A percentile compares a stretch with the other conserved stretches of the same genome.
phyloP scores from a whole-genome alignment of 30 jellyfish, hydroid and myxozoan species.

The Aurelia coerulea region DNA sequence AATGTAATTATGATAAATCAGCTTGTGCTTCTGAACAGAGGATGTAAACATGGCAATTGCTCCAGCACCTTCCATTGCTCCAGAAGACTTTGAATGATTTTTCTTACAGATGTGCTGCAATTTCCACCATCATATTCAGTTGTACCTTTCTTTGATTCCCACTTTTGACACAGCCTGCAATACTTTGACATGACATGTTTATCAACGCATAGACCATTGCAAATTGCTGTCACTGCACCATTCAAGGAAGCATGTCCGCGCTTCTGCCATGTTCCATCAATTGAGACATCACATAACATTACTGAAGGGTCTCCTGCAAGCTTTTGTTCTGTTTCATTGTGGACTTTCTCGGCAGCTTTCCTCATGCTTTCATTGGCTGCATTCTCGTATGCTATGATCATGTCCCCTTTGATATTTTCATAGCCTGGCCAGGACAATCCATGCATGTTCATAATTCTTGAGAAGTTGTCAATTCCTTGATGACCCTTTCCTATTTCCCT shows the following conservation, averaged over 20 bases:
- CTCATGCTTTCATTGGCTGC: conserved; percentile 22
- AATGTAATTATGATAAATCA: conserved; percentile 17
- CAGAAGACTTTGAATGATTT: conserved; percentile 46
- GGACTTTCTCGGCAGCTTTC: conserved; percentile 34
- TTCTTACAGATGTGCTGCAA: conserved; percentile 37
- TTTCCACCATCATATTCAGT: conserved; percentile 8
- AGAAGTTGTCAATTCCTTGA: too few species aligned
- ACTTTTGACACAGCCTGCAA: too few species aligned
- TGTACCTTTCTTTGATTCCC: not conserved
- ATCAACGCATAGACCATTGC: too few species aligned
- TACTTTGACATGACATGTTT: too few species aligned
- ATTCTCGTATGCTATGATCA: not conserved
- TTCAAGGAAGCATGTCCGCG: too few species aligned
- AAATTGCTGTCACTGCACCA: conserved; percentile 35
- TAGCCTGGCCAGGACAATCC: too few species aligned
- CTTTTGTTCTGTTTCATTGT: conserved; percentile 16
- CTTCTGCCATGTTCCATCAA: too few species aligned
- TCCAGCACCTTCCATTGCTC: conserved; percentile 46
- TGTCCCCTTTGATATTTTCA: too few species aligned
- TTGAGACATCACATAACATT: too few species aligned
- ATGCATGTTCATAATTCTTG: too few species aligned
- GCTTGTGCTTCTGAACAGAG: conserved; percentile 14
- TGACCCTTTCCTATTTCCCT: too few species aligned
- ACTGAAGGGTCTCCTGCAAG: not conserved
- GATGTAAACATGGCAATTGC: conserved; percentile 34